Conservation (phyloP, 2,113 vertebrate genomes). For the Siphamia tubifer region DNA sequence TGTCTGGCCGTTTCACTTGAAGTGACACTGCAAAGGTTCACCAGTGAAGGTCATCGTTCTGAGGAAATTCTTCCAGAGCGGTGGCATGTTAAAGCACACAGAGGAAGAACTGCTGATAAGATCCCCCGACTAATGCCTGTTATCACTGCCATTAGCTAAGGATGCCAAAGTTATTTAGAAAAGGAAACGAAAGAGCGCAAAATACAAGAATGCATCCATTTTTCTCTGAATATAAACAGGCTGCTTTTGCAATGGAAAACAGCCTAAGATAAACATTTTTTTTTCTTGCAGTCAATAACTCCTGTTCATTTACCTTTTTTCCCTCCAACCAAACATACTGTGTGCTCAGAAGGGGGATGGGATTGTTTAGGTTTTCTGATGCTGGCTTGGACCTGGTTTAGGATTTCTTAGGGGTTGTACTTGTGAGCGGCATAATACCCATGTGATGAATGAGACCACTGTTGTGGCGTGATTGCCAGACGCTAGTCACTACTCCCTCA, state of each 20-base stretch:
- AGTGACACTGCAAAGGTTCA: conserved; percentile 28
- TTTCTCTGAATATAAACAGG: conserved; percentile 25
- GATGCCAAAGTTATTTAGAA: conserved; percentile 35
- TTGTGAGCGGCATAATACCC: conserved; percentile 63
- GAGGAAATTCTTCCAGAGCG: conserved; percentile 30
- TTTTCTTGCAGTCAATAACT: conserved; percentile 30
- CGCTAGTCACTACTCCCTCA: conserved; percentile 44
- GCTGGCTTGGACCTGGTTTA: conserved; percentile 45
- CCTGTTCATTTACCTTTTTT: conserved; percentile 27
- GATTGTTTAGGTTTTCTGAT: conserved; percentile 47
- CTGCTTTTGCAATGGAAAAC: conserved; percentile 1
- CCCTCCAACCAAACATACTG: conserved; percentile 10
- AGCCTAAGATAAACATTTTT: conserved; percentile 34
- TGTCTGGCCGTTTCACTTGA: background rate
- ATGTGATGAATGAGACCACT: conserved; percentile 77
- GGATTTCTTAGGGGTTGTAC: conserved; percentile 69
- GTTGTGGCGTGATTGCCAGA: conserved; percentile 74
- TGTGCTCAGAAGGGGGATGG: conserved; percentile 45
- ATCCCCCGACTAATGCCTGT: conserved; percentile 33
- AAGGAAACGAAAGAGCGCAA: conserved; percentile 34
- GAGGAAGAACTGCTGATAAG: conserved; percentile 64
- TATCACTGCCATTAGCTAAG: conserved; percentile 40
- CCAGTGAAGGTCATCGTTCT: conserved; percentile 29
- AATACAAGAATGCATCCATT: conserved; percentile 16
- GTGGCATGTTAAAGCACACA: conserved; percentile 47